phyloP scores from a whole-genome alignment of 2,113 vertebrate species.

The Kryptolebias marmoratus region DNA sequence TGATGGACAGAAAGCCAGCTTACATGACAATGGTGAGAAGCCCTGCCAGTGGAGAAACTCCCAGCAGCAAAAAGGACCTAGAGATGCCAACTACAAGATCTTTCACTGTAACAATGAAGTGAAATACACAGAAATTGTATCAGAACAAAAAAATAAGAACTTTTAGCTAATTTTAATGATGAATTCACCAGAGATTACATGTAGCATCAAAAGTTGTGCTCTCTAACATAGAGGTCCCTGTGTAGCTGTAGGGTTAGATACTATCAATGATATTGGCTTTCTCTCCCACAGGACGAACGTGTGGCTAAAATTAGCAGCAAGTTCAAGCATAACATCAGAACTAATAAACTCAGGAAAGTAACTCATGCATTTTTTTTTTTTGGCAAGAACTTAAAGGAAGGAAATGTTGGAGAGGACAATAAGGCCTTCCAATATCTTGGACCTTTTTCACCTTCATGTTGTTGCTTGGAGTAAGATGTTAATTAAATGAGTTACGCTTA shows the following conservation, averaged over 20 bases:
- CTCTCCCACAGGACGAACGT: slow-evolving; percentile 29
- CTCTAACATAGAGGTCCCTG: slow-evolving; percentile 12
- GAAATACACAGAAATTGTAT: slow-evolving; percentile 50
- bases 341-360: slow-evolving; percentile 52
- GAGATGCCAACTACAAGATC: slow-evolving; percentile 66
- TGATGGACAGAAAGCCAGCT: slow-evolving; percentile 66
- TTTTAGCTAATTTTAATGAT: slow-evolving; percentile 24
- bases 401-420: not conserved
- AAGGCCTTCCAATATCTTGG: slow-evolving; percentile 1
- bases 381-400: not conserved
- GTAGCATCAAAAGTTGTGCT: not conserved
- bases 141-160: slow-evolving; percentile 54
- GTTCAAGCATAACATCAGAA: slow-evolving; percentile 38
- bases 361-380: slow-evolving; percentile 37
- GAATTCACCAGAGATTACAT: slow-evolving; percentile 36
- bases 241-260: slow-evolving; percentile 43
- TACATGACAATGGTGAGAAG: slow-evolving; percentile 50
- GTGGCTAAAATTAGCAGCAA: slow-evolving; percentile 55
- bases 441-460: not conserved
- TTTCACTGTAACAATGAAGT: slow-evolving; percentile 51
- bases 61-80: slow-evolving; percentile 65
- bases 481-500: slow-evolving; percentile 8
- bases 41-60: slow-evolving; percentile 57
- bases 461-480: slow-evolving; percentile 3
- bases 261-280: slow-evolving; percentile 65